Conservation (phyloP, 2,888 invertebrate species). For the Notodonta dromedarius region DNA sequence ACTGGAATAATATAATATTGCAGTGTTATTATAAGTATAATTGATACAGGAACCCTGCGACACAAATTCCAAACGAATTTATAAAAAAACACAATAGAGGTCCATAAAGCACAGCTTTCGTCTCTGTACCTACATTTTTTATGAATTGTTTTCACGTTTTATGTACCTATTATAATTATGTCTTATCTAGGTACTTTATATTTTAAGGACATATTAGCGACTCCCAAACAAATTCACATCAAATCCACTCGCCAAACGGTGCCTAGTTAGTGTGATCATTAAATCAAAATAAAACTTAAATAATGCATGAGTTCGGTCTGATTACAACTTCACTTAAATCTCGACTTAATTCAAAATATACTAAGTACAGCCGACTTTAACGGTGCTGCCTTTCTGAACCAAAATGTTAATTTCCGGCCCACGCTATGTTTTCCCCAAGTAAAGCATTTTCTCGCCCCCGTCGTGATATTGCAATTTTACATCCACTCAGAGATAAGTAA, state of each 20-base stretch:
- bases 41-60: conserved; percentile 22
- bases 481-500: conserved; percentile 17
- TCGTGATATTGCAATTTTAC: conserved; percentile 34
- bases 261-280: not conserved
- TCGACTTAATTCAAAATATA: conserved; percentile 11
- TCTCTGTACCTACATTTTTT: too few species aligned
- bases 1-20: conserved; percentile 33
- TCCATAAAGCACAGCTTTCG: too few species aligned
- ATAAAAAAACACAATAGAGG: not conserved
- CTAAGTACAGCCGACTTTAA: conserved; percentile 29
- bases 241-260: too few species aligned
- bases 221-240: too few species aligned
- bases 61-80: conserved; percentile 27
- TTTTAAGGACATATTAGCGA: too few species aligned
- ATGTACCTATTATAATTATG: too few species aligned
- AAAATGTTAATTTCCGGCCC: conserved; percentile 65
- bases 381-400: conserved; percentile 45
- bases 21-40: conserved; percentile 32
- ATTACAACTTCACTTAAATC: not conserved
- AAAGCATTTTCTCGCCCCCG: conserved; percentile 26
- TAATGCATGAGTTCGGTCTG: not conserved
- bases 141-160: too few species aligned
- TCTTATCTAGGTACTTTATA: too few species aligned
- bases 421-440: conserved; percentile 42
- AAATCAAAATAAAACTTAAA: conserved; percentile 11